phyloP scores from a whole-genome alignment of 2,797 vertebrate genomes.

The Dryobates pubescens region DNA sequence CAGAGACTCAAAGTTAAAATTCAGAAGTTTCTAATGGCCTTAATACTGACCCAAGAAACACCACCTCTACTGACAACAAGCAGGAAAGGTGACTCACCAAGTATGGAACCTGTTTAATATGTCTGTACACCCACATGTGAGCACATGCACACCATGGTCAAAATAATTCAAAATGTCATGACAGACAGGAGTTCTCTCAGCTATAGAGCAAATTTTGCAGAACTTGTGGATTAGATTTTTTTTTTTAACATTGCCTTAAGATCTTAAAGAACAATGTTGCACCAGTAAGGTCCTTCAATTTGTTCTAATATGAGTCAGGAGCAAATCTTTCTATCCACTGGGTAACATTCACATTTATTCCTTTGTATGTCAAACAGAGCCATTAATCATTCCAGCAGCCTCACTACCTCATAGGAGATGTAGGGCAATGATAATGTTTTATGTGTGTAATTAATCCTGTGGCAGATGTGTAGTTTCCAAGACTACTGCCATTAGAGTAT shows the following conservation, averaged over 20 bases:
- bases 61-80: not conserved
- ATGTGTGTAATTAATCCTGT: conserved; percentile 81
- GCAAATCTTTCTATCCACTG: conserved; percentile 34
- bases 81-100: not conserved
- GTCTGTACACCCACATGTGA: not conserved
- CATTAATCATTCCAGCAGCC: conserved; percentile 75
- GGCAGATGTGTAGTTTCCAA: conserved; percentile 79
- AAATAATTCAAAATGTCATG: not conserved
- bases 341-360: conserved; percentile 68
- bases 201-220: not conserved
- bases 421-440: conserved; percentile 80
- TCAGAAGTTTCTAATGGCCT: not conserved
- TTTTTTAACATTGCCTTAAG: conserved; percentile 28
- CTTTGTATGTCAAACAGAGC: conserved; percentile 59
- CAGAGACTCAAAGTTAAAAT: not conserved
- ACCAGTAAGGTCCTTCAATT: conserved; percentile 16
- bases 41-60: not conserved
- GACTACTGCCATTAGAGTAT: conserved; percentile 75
- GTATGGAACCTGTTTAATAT: not conserved
- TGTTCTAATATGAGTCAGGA: conserved; percentile 49
- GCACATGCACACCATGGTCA: accelerated
- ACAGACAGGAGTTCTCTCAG: not conserved
- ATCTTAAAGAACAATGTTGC: conserved; percentile 38
- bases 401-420: conserved; percentile 73
- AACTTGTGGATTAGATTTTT: not conserved